Base-by-base conservation (phyloP, 23 tunicate genomes). In the Botrylloides violaceus region DNA sequence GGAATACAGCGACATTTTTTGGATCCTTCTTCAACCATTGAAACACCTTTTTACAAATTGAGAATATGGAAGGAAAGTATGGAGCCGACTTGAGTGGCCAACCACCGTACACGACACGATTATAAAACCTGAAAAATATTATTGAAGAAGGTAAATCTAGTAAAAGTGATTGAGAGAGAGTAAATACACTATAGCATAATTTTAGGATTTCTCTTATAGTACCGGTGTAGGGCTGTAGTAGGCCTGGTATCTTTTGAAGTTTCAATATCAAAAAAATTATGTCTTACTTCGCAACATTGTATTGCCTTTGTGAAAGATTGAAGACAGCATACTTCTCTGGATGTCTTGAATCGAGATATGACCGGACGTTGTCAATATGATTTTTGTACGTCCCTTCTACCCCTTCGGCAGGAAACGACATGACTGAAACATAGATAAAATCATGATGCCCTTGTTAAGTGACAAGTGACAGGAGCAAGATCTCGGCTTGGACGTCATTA, bases 371-470 rank as follows among this genome's bases (percentile, higher is more conserved):
- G 38, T 90, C 97, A 71, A 90, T 83, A 73, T 90, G 87, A 75
- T 90, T 90, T 66, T 75, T 79, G 75, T 79, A 80, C 23, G 90
- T 74, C 26, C 92, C 82, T 57, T 90, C 86, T 74, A 90, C 66
- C 2, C 97, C 97, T 15, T 90, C 97, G 28, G 97, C 89, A 18
- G 97, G 97, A 32, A 29, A 83, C 29, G 97, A 90, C 97, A 90
- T 90, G 34, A 90, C 97, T 88, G 30, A 0, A 79, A 34, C 3
- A 29, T 28, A 72, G 53, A 43, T 9, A 43, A 43, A 43, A 43
- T 15, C 53, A 43, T 7, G n/a, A n/a, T n/a, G n/a, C n/a, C n/a
- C n/a, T n/a, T n/a, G n/a, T n/a, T n/a, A n/a, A n/a, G n/a, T n/a
- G n/a, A n/a, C n/a, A n/a, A n/a, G n/a, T n/a, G n/a, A n/a, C n/a